Base-by-base conservation (phyloP, 2,797 vertebrate species). In the Menidia menidia region DNA sequence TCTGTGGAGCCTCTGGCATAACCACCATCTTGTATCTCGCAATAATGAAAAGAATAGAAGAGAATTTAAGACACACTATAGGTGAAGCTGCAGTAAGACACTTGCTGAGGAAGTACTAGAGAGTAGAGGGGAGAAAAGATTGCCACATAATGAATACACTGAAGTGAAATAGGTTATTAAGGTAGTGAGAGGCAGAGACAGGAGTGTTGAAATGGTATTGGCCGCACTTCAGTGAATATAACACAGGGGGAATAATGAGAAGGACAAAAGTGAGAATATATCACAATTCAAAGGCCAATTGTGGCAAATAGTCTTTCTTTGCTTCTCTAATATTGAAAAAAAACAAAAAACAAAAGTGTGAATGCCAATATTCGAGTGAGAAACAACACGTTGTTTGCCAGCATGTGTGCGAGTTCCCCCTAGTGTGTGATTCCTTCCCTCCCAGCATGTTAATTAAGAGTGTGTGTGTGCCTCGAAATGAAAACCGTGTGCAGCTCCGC, bases 121-220 rank as follows among this genome's bases (percentile, higher is more conserved):
- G 69, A 70, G 75, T 33, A 52, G 62, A 47, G 60, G 56, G n/a
- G 30, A 14, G 30, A 16, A 11, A 51, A 53, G 71, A 42, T 53
- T 64, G 75, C 70, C 62, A 79, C 53, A 55, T 87, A 83, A 92
- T 89, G 84, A 91, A 90, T 64, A 83, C 81, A 77, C 69, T 87
- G 77, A 85, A 83, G 89, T 88, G 82, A 87, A 90, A 89, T 87
- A 87, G 87, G 80, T 90, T 89, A 89, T 86, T 84, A 87, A 81
- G 84, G 86, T 83, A 61, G 84, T 54, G 81, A 86, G 81, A 82
- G 80, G 74, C 78, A 65, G 68, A 48, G 73, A 77, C 64, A 76
- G 70, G 75, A 85, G 62, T 30, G 73, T 53, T 73, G 73, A 81
- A 83, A 87, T 86, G 81, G 87, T 88, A 84, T 87, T 57, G 63